These are phyloP conservation scores for Crocodylus rhombifer DNA, from an alignment of 2,797 vertebrate species.

Conservation along the genomic window DNA sequence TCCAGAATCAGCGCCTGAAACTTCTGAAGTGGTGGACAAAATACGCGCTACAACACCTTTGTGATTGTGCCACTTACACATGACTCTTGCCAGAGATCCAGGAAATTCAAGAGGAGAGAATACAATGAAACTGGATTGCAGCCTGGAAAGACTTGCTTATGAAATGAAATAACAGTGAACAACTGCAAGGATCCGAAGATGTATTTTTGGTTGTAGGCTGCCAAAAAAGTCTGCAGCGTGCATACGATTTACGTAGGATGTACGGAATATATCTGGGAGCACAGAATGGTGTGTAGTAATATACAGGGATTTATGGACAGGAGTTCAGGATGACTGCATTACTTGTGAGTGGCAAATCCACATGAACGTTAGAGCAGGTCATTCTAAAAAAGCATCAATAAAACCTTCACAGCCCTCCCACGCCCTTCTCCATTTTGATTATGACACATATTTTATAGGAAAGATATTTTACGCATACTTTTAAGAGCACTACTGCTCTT, in stretches of 20 bases:
- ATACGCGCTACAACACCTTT: background rate
- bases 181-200: background rate
- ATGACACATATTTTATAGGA: background rate
- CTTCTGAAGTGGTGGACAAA: background rate
- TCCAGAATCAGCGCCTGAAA: background rate
- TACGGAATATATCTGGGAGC: background rate
- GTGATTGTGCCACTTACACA: fast-evolving
- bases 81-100: background rate
- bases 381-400: slow-evolving; percentile 28
- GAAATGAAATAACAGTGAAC: background rate
- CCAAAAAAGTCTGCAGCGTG: background rate
- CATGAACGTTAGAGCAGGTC: background rate
- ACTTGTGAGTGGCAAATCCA: background rate
- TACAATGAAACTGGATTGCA: background rate
- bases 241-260: background rate
- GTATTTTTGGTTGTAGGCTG: background rate
- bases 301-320: background rate
- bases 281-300: background rate
- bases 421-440: background rate
- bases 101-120: background rate
- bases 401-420: background rate
- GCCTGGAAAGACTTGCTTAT: background rate
- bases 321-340: background rate
- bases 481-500: background rate
- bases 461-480: background rate